Percentiles rank a stretch among this genome's conserved stretches.
Conservation (phyloP, 2,797 vertebrate species). For the Darevskia mixta region DNA sequence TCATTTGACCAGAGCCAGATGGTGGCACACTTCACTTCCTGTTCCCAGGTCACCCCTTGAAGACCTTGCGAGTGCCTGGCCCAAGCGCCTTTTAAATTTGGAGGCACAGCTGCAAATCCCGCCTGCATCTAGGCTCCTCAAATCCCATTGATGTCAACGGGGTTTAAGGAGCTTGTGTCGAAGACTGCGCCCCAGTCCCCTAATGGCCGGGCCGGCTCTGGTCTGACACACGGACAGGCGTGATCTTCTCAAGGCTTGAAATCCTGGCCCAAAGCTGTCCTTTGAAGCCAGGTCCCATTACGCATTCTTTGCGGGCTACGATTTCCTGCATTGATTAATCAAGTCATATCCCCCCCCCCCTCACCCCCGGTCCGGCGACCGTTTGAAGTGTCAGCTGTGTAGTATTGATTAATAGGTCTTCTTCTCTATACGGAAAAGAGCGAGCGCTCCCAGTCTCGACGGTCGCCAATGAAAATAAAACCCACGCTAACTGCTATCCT, state of each 20-base stretch:
- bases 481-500: constrained; percentile 41
- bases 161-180: neutral
- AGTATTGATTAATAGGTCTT: constrained; percentile 60
- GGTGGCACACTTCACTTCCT: neutral
- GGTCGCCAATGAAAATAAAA: constrained; percentile 68
- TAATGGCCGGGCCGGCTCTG: neutral
- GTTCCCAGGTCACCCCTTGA: neutral
- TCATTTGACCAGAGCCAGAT: neutral
- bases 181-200: neutral
- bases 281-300: neutral
- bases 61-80: neutral
- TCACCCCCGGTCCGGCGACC: neutral
- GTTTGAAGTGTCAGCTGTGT: constrained; percentile 37
- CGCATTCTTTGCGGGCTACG: neutral
- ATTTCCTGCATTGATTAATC: constrained; percentile 21
- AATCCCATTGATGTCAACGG: neutral
- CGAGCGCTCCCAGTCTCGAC: constrained; percentile 40
- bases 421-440: constrained; percentile 33
- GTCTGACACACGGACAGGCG: too few relatives aligned
- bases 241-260: neutral
- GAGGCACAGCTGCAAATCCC: neutral
- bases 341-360: neutral
- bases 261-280: neutral
- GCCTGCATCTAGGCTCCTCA: neutral
- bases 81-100: neutral